Conservation (phyloP, 2,797 vertebrate species). For the Oreochromis mossambicus region DNA sequence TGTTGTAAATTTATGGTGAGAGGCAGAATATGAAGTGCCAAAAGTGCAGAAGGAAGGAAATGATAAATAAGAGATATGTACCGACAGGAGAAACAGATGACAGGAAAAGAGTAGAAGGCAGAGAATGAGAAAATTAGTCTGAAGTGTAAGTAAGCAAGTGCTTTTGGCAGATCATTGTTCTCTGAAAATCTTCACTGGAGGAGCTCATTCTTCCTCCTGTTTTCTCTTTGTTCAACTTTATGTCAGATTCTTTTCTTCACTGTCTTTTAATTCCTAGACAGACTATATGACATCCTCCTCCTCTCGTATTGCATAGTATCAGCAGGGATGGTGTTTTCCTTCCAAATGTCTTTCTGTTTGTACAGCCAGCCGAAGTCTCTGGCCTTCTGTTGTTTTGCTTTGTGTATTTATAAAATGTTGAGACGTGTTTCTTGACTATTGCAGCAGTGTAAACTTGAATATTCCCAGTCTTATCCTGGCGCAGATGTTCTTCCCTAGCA, state of each 20-base stretch:
- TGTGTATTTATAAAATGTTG: neutral
- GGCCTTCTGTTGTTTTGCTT: neutral
- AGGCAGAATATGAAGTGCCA: conserved; percentile 35
- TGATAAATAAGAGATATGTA: conserved; percentile 36
- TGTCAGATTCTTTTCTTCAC: conserved; percentile 1
- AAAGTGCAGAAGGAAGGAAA: conserved; percentile 14
- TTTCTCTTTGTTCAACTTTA: neutral
- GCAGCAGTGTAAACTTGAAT: neutral
- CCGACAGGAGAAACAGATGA: conserved; percentile 18
- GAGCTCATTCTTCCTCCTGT: neutral
- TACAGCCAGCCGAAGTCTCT: neutral
- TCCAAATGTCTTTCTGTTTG: neutral
- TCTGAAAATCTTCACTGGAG: conserved; percentile 22
- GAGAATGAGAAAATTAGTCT: conserved; percentile 37
- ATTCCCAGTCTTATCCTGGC: no score
- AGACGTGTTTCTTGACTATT: neutral
- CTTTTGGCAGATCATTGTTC: conserved; percentile 32
- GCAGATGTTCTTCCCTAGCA: neutral
- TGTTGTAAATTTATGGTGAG: conserved; percentile 25
- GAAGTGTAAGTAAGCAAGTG: conserved; percentile 26
- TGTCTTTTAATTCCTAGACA: conserved; percentile 13
- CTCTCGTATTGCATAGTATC: conserved; percentile 13
- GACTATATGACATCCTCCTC: conserved; percentile 3
- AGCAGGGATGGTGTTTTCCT: neutral
- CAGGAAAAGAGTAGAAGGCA: neutral